A percentile compares a stretch with the other conserved stretches of the same genome.
Evolutionary conservation across 2,113 vertebrate genomes (phyloP).

Genomic region (Atrichornis clamosus): DNA sequence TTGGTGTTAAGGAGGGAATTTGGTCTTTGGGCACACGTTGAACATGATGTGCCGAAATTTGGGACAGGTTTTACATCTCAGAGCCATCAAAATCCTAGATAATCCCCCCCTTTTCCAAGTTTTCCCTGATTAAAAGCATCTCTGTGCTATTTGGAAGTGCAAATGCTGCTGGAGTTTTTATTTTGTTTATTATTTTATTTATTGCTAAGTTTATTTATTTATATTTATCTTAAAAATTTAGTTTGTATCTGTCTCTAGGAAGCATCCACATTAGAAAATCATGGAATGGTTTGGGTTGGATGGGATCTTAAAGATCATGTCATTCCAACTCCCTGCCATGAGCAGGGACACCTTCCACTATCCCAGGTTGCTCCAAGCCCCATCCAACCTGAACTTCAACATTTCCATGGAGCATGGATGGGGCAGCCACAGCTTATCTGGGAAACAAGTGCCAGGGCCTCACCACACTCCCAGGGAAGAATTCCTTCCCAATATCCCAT

Average conservation of each 20-base stretch:
- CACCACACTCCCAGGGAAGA: too few relatives aligned
- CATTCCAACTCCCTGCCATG: neutral
- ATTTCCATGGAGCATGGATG: neutral
- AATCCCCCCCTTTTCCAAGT: neutral
- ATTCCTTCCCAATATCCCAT: neutral
- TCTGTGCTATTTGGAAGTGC: neutral
- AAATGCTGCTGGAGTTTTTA: neutral
- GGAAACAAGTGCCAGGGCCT: fast-evolving
- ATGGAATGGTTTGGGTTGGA: neutral
- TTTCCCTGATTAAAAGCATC: neutral
- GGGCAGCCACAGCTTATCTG: neutral
- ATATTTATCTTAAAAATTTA: neutral
- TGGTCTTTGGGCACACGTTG: fast-evolving
- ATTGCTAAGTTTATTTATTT: too few relatives aligned
- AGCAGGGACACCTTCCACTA: neutral
- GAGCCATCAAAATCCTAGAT: neutral
- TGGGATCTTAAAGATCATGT: neutral
- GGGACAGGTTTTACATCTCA: neutral
- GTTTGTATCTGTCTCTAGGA: neutral
- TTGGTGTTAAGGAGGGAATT: neutral
- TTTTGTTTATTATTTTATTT: neutral
- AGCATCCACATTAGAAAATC: neutral
- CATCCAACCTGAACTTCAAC: fast-evolving
- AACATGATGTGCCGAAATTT: fast-evolving
- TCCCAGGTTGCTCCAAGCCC: neutral